Evolutionary conservation across 2,113 vertebrate genomes (phyloP).

Genomic region (Acrocephalus arundinaceus): DNA sequence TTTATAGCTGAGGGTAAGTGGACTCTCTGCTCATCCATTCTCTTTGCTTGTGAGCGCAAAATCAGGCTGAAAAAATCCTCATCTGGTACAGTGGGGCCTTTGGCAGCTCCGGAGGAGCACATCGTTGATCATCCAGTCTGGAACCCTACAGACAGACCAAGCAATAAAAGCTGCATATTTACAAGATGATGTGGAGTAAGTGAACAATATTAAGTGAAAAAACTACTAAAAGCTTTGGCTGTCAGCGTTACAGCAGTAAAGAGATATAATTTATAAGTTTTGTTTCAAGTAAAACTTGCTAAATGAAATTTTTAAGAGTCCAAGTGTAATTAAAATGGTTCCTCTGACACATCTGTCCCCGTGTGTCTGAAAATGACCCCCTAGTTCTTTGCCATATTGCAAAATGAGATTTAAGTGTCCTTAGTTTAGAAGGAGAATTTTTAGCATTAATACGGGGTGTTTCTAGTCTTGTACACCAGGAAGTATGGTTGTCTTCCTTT

Average conservation of each 20-base stretch:
- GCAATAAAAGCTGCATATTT: neutral
- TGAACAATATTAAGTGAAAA: neutral
- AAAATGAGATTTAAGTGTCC: neutral
- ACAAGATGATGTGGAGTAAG: neutral
- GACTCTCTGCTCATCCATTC: slow-evolving; percentile 96
- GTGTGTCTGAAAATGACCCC: neutral
- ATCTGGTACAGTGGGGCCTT: slow-evolving; percentile 90
- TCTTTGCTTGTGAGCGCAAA: slow-evolving; percentile 91
- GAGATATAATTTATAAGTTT: neutral
- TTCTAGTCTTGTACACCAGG: neutral
- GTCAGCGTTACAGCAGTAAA: neutral
- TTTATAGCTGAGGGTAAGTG: slow-evolving; percentile 79
- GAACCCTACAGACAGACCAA: slow-evolving; percentile 79
- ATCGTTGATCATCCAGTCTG: slow-evolving; percentile 93
- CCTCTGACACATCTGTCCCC: neutral
- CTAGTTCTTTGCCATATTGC: rapidly evolving
- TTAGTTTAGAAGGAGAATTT: neutral
- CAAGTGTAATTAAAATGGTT: neutral
- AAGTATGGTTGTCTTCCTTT: neutral
- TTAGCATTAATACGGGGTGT: neutral
- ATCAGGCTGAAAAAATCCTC: slow-evolving; percentile 98
- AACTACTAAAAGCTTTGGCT: neutral
- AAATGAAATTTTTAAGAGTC: neutral
- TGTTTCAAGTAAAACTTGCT: neutral
- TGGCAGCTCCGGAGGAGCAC: slow-evolving; percentile 85